Base-by-base conservation (phyloP, 2,888 invertebrate genomes). In the Zygothrica quintamaculata region DNA sequence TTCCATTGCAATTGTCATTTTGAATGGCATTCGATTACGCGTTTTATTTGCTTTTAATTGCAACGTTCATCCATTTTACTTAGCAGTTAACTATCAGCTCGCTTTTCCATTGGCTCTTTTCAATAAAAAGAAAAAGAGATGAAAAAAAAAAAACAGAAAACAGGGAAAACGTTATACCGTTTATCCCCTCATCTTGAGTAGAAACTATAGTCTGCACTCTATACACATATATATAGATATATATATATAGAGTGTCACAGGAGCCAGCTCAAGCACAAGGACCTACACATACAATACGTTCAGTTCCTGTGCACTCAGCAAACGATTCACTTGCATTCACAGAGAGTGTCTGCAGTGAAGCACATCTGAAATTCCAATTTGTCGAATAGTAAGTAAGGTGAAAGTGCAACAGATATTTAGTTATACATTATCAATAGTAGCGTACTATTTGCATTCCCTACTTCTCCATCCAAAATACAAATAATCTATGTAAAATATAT, bases 21-120 rank as follows among this genome's bases (percentile, higher is more conserved):
- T 73, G 62, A 77, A 70, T 74, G 65, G 60, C 64, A 74, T 84
- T 80, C 84, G 74, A 79, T 80, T 84, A 77, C 72, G 75, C 81
- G 62, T 75, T 77, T 67, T 81, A 75, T 79, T 79, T 79, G 68
- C 55, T 59, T 81, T 79, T 81, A 78, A 78, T 77, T 81, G 81
- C 78, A 68, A 36, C 57, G 51, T 60, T 77, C 69, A 77, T 70
- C 72, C 50, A 67, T 77, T 72, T 56, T 51, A 55, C 60, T 74
- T 60, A 65, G 56, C 60, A 58, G 57, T 65, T 61, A 39, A 46
- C 8, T 11, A 11, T 8, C 22, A 47, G 33, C 34, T 57, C 18
- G 36, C 53, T 51, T 34, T 51, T 40, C 40, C 60, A 48, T 31
- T 60, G 47, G 29, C 16, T 33, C 37, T 33, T 46, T 1, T 26